A percentile compares a stretch with the other conserved stretches of the same genome.
Evolutionary conservation across 2,797 vertebrate species (phyloP).

Genomic region (Macropodus opercularis): DNA sequence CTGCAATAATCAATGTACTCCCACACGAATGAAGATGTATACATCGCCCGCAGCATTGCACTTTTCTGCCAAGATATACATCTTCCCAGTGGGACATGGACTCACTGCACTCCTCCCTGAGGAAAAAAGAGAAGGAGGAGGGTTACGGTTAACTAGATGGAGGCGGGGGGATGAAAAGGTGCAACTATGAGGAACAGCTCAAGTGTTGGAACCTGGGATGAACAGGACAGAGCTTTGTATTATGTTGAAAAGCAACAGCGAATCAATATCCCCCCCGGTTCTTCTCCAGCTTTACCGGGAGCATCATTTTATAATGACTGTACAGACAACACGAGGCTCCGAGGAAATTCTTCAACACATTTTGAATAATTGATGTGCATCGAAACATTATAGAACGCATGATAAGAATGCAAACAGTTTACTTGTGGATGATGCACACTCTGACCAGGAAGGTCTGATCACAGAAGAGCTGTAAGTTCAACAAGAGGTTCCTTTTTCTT

Average conservation of each 20-base stretch:
- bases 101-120: constrained; percentile 52
- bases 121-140: constrained; percentile 57
- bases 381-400: constrained; percentile 69
- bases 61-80: constrained; percentile 69
- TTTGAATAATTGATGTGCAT: constrained; percentile 77
- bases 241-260: constrained; percentile 32
- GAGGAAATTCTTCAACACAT: constrained; percentile 59
- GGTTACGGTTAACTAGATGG: constrained; percentile 51
- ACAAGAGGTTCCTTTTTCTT: too few relatives aligned
- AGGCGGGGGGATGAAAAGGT: constrained; percentile 52
- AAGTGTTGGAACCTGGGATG: constrained; percentile 34
- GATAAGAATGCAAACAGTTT: constrained; percentile 64
- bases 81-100: constrained; percentile 65
- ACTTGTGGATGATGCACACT: constrained; percentile 35
- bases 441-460: constrained; percentile 17
- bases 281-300: constrained; percentile 22
- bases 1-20: constrained; percentile 75
- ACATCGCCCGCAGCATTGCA: constrained; percentile 75
- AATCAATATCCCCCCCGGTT: constrained; percentile 50
- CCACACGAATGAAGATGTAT: constrained; percentile 74
- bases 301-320: constrained; percentile 25
- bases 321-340: constrained; percentile 46
- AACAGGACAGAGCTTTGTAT: constrained; percentile 50
- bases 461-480: not conserved
- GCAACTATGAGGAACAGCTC: constrained; percentile 47